These are phyloP conservation scores for Crossocerus cetratus DNA, from an alignment of 2,888 invertebrate species.

Conservation along the genomic window DNA sequence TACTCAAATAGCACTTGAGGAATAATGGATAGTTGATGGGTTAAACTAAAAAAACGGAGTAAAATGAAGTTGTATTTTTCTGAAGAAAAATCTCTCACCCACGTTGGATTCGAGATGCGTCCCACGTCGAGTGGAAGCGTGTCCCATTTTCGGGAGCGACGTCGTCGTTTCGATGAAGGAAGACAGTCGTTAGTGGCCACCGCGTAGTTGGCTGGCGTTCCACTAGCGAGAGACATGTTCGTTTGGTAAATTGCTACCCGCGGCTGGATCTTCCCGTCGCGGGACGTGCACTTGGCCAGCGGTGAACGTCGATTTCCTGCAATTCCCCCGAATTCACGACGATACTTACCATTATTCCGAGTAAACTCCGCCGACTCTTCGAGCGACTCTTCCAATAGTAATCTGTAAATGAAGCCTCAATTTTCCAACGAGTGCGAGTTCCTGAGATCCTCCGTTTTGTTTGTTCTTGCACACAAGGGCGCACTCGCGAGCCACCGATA, in stretches of 20 bases:
- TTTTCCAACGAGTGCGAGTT: background rate
- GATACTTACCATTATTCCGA: background rate
- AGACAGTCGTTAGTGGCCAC: background rate
- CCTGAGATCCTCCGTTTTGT: background rate
- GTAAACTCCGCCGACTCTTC: background rate
- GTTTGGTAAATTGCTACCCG: background rate
- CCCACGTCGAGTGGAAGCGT: too few relatives aligned
- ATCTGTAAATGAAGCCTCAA: background rate
- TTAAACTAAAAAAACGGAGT: too few relatives aligned
- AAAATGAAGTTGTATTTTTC: too few relatives aligned
- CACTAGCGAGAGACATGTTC: background rate
- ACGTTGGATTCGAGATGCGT: too few relatives aligned
- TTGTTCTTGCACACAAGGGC: background rate
- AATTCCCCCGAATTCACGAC: background rate
- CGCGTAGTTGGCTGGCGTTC: too few relatives aligned
- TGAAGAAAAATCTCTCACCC: too few relatives aligned
- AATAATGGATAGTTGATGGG: too few relatives aligned
- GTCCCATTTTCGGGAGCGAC: background rate
- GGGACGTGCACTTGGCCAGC: background rate
- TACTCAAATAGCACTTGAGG: too few relatives aligned
- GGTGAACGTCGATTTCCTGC: background rate
- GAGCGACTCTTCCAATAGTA: background rate
- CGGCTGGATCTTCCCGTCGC: background rate
- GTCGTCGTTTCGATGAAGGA: background rate
- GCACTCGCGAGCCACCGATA: background rate